Evolutionary conservation across 2,888 invertebrate genomes (phyloP).

Genomic region (Pandemis cinnamomeana): DNA sequence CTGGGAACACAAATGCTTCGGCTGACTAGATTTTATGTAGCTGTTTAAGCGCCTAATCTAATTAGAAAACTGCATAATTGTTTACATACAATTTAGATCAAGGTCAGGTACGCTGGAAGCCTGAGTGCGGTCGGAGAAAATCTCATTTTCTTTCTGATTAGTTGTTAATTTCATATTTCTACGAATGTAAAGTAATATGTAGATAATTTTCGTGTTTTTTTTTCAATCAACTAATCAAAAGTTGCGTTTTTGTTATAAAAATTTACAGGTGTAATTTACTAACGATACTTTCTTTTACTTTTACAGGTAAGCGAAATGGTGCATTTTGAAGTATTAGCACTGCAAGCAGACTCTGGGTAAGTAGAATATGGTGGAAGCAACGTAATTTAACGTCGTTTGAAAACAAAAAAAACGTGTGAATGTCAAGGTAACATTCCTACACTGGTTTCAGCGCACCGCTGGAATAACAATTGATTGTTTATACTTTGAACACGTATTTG

Average conservation of each 20-base stretch:
- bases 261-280: not conserved
- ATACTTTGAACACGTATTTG: slow-evolving; percentile 29
- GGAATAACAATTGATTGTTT: slow-evolving; percentile 37
- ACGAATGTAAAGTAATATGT: not conserved
- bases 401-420: slow-evolving; percentile 20
- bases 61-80: not conserved
- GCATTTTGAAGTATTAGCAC: slow-evolving; percentile 6
- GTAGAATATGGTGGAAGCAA: not conserved
- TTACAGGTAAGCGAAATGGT: slow-evolving; percentile 61
- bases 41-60: not conserved
- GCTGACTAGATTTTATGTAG: no score
- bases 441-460: slow-evolving; percentile 4
- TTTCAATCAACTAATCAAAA: not conserved
- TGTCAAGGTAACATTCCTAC: slow-evolving; percentile 38
- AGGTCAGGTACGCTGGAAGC: not conserved
- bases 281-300: slow-evolving; percentile 44
- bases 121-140: not conserved
- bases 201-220: no score
- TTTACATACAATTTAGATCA: not conserved
- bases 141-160: not conserved
- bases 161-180: not conserved
- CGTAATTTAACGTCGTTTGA: slow-evolving; percentile 23
- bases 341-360: slow-evolving; percentile 14
- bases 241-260: not conserved
- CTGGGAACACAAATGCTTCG: not conserved